These are phyloP conservation scores for Melipona beecheii DNA, from an alignment of 2,888 invertebrate genomes.

Conservation along the genomic window DNA sequence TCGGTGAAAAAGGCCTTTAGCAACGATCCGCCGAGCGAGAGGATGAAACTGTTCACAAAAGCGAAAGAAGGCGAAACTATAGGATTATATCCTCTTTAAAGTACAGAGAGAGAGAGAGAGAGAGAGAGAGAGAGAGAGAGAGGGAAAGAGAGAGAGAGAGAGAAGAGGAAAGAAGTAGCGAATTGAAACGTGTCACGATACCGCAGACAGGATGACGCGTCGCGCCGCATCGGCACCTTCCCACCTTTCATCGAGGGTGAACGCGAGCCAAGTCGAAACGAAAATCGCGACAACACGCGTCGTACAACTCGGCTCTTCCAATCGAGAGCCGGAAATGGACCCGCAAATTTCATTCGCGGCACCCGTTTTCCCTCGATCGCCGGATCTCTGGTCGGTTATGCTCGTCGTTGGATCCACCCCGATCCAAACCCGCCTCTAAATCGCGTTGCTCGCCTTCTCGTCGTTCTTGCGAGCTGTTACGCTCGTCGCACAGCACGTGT, in stretches of 20 bases:
- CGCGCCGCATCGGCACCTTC: slow-evolving; percentile 2
- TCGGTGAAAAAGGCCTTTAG: neutral
- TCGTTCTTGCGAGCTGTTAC: neutral
- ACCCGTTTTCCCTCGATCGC: neutral
- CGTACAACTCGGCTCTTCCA: slow-evolving; percentile 10
- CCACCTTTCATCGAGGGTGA: neutral
- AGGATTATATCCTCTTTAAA: slow-evolving; percentile 5
- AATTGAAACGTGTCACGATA: neutral
- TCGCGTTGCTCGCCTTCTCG: neutral
- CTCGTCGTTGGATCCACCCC: neutral
- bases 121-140: too few species aligned
- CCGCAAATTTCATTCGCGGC: slow-evolving; percentile 11
- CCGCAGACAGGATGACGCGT: neutral
- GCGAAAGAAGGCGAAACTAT: slow-evolving; percentile 6
- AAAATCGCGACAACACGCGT: slow-evolving; percentile 26
- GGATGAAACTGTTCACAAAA: neutral
- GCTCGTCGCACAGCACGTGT: slow-evolving; percentile 17
- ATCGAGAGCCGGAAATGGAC: slow-evolving; percentile 10
- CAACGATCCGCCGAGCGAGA: neutral
- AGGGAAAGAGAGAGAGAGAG: neutral
- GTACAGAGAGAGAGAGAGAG: neutral
- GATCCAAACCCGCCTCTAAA: neutral
- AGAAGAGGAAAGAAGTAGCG: neutral
- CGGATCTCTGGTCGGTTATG: too few species aligned
- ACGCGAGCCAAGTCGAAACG: neutral